Conservation (phyloP, 2,888 invertebrate genomes). For the Cryptophagus acutangulus region DNA sequence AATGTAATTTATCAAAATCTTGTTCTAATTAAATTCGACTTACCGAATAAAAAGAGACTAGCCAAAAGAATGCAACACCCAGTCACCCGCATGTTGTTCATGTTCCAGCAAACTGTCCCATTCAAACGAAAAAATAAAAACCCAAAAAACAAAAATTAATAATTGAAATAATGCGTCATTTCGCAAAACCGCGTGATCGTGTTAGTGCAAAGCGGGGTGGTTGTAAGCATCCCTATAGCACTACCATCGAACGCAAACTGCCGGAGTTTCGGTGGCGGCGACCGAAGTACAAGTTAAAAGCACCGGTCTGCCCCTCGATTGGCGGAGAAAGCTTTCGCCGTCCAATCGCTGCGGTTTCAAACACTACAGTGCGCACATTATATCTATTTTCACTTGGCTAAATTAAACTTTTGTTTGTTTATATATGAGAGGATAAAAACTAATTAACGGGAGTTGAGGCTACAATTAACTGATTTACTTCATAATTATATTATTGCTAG, state of each 20-base stretch:
- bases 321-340: conserved; percentile 4
- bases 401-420: conserved; percentile 7
- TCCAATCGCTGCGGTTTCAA: conserved; percentile 5
- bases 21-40: background rate
- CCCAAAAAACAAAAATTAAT: conserved; percentile 2
- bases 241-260: conserved; percentile 5
- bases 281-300: conserved; percentile 6
- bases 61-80: conserved; percentile 5
- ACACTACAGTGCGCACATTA: too few species aligned
- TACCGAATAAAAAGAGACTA: conserved; percentile 3
- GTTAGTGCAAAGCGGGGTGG: background rate
- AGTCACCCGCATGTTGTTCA: conserved; percentile 3
- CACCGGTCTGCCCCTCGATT: conserved; percentile 4
- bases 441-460: too few species aligned
- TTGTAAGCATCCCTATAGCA: background rate
- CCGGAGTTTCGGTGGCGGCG: background rate
- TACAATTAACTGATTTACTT: too few species aligned
- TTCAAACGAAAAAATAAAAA: background rate
- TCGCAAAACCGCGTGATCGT: background rate
- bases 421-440: too few species aligned
- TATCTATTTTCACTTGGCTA: too few species aligned
- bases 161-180: background rate
- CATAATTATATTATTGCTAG: too few species aligned
- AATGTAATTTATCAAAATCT: too few species aligned
- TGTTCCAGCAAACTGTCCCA: too few species aligned